Evolutionary conservation across 2,797 vertebrate genomes (phyloP), one percentile per base, ranked within the genome.

Genomic region (Falco berigora): DNA sequence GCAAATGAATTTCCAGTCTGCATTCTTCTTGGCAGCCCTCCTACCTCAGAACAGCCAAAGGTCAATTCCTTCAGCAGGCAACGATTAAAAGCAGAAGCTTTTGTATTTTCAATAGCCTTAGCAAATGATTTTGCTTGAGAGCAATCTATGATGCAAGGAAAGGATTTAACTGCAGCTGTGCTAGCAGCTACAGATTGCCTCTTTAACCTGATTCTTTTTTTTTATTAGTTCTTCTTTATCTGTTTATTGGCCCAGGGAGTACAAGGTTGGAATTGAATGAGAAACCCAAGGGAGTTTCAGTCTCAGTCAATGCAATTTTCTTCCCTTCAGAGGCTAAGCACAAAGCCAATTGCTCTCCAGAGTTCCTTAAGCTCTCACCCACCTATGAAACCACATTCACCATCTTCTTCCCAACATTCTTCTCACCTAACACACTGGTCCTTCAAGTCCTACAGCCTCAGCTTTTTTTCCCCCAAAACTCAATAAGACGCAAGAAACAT

Each of bases 151-250:
- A 91, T 40, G 46, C 46, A 87, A 73, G 73, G 61, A 58, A 34
- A 71, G 55, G 46, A 71, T 74, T 85, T 64, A 83, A 67, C 84
- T 2, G 21, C 77, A 95, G 88, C 81, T 78, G 53, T 40, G 50
- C 23, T 21, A 64, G 44, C 72, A 88, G 76, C 85, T 86, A 90
- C 66, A 86, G 59, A 88, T 28, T 82, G 49, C 83, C 72, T 79
- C 80, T 79, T 94, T 95, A 95, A 95, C 84, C 38, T 32, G 61
- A 92, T 71, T 86, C 63, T 80, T 82, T 88, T 86, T 86, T 69
- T 42, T 86, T 93, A 95, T 95, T 96, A 86, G 80, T 93, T 95
- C 71, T 92, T 88, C 86, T 92, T 94, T 92, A 95, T 93, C 81
- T 92, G 77, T 92, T 95, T 94, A 93, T 85, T 92, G 88, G 90